Percentiles rank a stretch among this genome's conserved stretches.
Conservation (phyloP, 2,888 invertebrate genomes). For the Coleophora flavipennella region DNA sequence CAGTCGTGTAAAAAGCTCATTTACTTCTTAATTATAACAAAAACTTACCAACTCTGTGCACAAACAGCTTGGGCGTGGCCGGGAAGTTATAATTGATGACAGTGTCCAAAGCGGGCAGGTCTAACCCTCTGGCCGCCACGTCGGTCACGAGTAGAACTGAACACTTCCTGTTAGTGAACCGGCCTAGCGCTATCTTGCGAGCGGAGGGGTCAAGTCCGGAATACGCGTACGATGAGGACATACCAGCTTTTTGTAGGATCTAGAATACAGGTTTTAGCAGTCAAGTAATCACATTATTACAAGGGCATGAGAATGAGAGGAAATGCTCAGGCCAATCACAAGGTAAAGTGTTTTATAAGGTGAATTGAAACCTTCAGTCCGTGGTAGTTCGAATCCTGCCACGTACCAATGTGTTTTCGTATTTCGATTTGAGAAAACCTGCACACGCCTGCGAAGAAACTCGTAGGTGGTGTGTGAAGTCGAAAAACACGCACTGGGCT, state of each 20-base stretch:
- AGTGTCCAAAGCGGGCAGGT: constrained; percentile 95
- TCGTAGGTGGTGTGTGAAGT: no score
- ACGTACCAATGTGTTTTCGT: no score
- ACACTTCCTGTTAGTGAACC: constrained; percentile 86
- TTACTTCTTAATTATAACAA: not conserved
- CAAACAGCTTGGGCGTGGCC: constrained; percentile 95
- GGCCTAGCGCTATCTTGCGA: constrained; percentile 93
- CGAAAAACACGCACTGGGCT: no score
- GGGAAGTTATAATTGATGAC: constrained; percentile 99
- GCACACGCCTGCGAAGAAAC: no score
- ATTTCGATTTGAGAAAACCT: no score
- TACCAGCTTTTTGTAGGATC: constrained; percentile 81
- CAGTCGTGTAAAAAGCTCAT: no score
- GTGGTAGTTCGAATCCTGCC: no score
- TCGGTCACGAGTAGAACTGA: constrained; percentile 95
- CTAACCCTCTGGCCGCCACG: constrained; percentile 97
- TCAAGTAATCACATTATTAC: no score
- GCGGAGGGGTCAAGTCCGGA: constrained; percentile 96
- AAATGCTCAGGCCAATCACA: no score
- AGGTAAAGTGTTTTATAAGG: no score
- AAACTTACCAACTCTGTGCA: constrained; percentile 95
- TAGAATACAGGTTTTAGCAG: constrained; percentile 26
- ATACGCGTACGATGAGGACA: constrained; percentile 92
- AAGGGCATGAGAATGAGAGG: no score
- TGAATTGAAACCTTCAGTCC: no score